Evolutionary conservation across 2,888 invertebrate species (phyloP).

Genomic region (Cheilosia pagana): DNA sequence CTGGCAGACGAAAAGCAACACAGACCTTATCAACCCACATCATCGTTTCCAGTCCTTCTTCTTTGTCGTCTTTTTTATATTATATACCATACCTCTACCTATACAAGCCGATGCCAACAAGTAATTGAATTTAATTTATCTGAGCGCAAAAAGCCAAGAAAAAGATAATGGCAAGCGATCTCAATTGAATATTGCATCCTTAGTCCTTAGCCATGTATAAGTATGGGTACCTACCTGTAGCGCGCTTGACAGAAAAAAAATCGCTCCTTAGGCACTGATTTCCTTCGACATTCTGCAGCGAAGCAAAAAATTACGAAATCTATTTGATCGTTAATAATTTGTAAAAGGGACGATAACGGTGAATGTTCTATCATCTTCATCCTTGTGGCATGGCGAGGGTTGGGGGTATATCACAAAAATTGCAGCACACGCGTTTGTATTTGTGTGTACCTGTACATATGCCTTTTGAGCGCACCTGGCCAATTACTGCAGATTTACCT

Average conservation of each 20-base stretch:
- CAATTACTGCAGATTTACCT: slow-evolving; percentile 69
- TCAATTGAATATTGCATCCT: slow-evolving; percentile 72
- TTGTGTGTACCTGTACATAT: slow-evolving; percentile 1
- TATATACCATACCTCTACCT: background rate
- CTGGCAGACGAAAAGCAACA: slow-evolving; percentile 68
- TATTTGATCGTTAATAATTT: slow-evolving; percentile 70
- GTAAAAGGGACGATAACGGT: slow-evolving; percentile 17
- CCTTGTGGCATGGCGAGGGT: background rate
- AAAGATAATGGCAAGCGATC: slow-evolving; percentile 69
- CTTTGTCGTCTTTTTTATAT: slow-evolving; percentile 22
- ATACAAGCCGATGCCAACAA: slow-evolving; percentile 57
- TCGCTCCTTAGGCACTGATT: slow-evolving; percentile 31
- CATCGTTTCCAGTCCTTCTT: slow-evolving; percentile 49
- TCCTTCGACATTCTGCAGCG: slow-evolving; percentile 35
- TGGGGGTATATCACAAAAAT: slow-evolving; percentile 9
- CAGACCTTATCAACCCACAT: slow-evolving; percentile 66
- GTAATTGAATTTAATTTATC: slow-evolving; percentile 75
- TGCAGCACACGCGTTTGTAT: slow-evolving; percentile 4
- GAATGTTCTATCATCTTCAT: background rate
- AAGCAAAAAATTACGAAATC: slow-evolving; percentile 69
- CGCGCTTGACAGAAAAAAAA: background rate
- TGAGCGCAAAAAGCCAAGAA: slow-evolving; percentile 45
- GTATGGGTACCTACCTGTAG: slow-evolving; percentile 64
- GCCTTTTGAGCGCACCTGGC: slow-evolving; percentile 44
- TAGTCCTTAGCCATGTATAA: background rate